Base-by-base conservation (phyloP, 2,797 vertebrate species). In the Phrynocephalus forsythii region DNA sequence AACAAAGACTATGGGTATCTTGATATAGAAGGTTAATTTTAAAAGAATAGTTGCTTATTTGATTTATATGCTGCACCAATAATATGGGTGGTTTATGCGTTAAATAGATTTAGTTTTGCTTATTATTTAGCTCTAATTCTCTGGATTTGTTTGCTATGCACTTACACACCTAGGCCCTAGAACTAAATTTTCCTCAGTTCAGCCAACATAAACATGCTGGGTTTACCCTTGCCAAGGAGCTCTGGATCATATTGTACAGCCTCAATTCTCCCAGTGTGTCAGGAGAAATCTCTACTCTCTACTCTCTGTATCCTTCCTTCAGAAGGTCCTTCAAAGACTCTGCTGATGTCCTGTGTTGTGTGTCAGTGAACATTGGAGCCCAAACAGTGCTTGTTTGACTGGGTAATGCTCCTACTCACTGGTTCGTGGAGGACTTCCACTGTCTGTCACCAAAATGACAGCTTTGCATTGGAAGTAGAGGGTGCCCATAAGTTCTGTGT, bases 361-460 rank as follows among this genome's bases (percentile, higher is more conserved):
- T 56, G 33, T 75, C 44, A n/a, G 79, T 48, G 26, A 83, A 83
- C 33, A 26, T 11, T 24, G 33, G 83, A 60, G 4, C 8, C n/a
- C 63, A 50, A 85, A 76, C 8, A 81, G 0, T 75, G 44, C 16
- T 52, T 68, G 15, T 60, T 69, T 71, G 33, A 68, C 48, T 38
- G 9, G 60, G 67, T n/a, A 28, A 69, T 66, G 33, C 20, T 48
- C 22, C 7, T 75, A 95, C 96, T 95, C 80, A 97, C 96, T 95
- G 72, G 93, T 94, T 91, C 93, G 90, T 11, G 63, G 88, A 18
- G 96, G 95, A 20, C 84, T 94, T 20, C 95, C 95, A 26, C 22
- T 66, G 26, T 96, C 96, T 0, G 91, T 82, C 83, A 97, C 95
- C 79, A 95, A 82, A 81, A 97, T 90, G 5, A 91, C 91, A 30